A percentile compares a stretch with the other conserved stretches of the same genome.
These are phyloP conservation scores for Drosophila heteroneura DNA, from an alignment of 2,888 invertebrate genomes.

Conservation along the genomic window DNA sequence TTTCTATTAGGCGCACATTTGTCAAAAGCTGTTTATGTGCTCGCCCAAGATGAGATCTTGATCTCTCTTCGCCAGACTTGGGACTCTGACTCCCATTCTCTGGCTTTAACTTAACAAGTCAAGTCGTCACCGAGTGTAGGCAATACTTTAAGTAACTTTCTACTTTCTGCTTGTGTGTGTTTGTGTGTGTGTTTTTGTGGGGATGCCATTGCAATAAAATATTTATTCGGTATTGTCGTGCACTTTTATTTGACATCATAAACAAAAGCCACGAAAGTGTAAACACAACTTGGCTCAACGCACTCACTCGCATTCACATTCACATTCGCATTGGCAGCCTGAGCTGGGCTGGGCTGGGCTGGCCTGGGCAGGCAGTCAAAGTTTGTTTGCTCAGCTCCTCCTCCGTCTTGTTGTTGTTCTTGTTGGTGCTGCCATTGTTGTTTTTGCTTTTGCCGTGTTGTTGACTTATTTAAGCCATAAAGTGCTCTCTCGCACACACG, in stretches of 20 bases:
- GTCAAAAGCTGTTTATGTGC: slow-evolving; percentile 80
- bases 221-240: slow-evolving; percentile 82
- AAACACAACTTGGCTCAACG: slow-evolving; percentile 75
- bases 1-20: slow-evolving; percentile 80
- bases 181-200: slow-evolving; percentile 20
- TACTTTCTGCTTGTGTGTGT: neutral
- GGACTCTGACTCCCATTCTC: neutral
- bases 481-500: slow-evolving; percentile 66
- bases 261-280: slow-evolving; percentile 83
- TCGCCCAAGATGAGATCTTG: slow-evolving; percentile 62
- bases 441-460: slow-evolving; percentile 60
- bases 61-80: slow-evolving; percentile 42
- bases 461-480: slow-evolving; percentile 81
- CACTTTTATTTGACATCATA: slow-evolving; percentile 82
- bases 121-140: slow-evolving; percentile 16
- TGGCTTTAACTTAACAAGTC: slow-evolving; percentile 36
- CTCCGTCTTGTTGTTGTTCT: slow-evolving; percentile 16
- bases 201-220: slow-evolving; percentile 78
- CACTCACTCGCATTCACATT: slow-evolving; percentile 18
- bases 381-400: slow-evolving; percentile 57
- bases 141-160: slow-evolving; percentile 47
- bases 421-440: slow-evolving; percentile 20
- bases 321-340: slow-evolving; percentile 22
- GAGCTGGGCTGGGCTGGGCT: slow-evolving; percentile 1
- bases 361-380: slow-evolving; percentile 30